Evolutionary conservation across 2,797 vertebrate genomes (phyloP), one percentile per base, ranked within the genome.

Genomic region (Morus bassanus): DNA sequence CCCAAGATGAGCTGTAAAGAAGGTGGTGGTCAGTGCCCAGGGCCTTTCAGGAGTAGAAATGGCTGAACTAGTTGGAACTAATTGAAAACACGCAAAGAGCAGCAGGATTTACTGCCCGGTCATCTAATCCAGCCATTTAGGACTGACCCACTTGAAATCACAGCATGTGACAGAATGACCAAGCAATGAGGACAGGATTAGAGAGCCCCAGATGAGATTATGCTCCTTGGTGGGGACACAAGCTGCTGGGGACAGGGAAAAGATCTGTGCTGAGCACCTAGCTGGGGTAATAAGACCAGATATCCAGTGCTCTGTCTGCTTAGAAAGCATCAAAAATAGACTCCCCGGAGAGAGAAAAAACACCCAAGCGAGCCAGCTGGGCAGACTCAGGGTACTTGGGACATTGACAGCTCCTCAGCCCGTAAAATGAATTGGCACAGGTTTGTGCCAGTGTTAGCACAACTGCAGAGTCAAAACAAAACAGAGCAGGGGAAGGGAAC

Each of bases 301-400:
- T 75, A 78, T 14, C 63, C 45, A 88, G 27, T 8, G 30, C 31
- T 79, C 57, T 60, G 54, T 53, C 81, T 89, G 63, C 89, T 76
- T 41, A 75, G 43, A 48, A 25, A 91, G 51, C 51, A 69, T 60
- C 81, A 89, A 95, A 96, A 96, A 95, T 85, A 94, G 85, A 95
- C 80, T 89, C 77, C 82, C 7, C 0, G 0, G 48, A 92, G 65
- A 86, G 87, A 88, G 60, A 95, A 83, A 92, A 94, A 95, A 88
- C 88, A 79, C 17, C 45, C 64, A 50, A 78, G 83, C 0, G 8
- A 94, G 88, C 86, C 94, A 95, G 81, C 86, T 60, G 88, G 92
- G 88, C 54, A 93, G 65, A 57, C 46, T n/a, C 16, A 0, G 85
- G 50, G 53, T 57, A 33, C 75, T 25, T 91, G 91, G 93, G 91